Conservation (phyloP, 2,888 invertebrate species). For the Tetragnatha montana region DNA sequence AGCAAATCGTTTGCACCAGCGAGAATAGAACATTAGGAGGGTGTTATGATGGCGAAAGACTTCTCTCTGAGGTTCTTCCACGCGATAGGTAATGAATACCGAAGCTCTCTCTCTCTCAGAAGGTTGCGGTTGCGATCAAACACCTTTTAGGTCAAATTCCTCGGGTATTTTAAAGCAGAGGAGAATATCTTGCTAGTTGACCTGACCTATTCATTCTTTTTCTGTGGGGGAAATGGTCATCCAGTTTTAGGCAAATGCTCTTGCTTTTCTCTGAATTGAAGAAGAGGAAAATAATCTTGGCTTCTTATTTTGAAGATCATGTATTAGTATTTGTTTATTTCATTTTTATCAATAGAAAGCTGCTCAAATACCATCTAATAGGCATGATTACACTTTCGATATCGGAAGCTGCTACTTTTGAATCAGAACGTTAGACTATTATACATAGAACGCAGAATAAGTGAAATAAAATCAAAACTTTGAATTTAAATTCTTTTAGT, state of each 20-base stretch:
- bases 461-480: no score
- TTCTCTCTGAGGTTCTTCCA: slow-evolving; percentile 12
- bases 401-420: no score
- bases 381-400: no score
- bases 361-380: no score
- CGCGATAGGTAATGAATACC: slow-evolving; percentile 15
- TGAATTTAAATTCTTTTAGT: no score
- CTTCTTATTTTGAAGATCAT: neutral
- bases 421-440: no score
- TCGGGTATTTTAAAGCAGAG: slow-evolving; percentile 14
- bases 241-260: neutral
- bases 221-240: neutral
- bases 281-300: slow-evolving; percentile 3
- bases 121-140: neutral
- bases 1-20: slow-evolving; percentile 20
- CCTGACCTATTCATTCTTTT: slow-evolving; percentile 47
- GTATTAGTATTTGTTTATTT: no score
- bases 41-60: slow-evolving; percentile 7
- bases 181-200: slow-evolving; percentile 14
- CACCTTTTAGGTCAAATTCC: slow-evolving; percentile 57
- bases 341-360: no score
- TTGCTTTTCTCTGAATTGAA: neutral
- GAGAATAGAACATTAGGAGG: slow-evolving; percentile 13
- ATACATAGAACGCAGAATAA: no score
- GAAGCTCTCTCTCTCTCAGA: neutral